Base-by-base conservation (phyloP, 2,888 invertebrate species). In the Calameuta pallipes region DNA sequence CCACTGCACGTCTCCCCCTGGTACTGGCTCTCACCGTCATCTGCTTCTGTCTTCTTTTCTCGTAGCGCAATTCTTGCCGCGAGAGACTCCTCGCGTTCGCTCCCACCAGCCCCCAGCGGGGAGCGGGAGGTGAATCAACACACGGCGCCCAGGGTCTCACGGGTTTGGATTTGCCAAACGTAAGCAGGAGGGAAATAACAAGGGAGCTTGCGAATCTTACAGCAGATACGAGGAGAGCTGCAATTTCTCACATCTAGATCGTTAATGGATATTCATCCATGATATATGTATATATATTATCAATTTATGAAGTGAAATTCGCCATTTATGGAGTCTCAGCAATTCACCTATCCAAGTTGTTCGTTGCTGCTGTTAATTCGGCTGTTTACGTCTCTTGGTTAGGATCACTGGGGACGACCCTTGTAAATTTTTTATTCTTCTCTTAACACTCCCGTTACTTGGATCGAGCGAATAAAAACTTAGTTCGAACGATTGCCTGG, bases 1-100 rank as follows among this genome's bases (percentile, higher is more conserved):
- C 83, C 80, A 83, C 81, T 75, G 79, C 69, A 73, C 75, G 69
- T 23, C 76, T 33, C 71, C 41, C 73, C 31, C 36, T 34, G 37
- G 30, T 35, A 35, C 34, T 56, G 75, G 69, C 73, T 56, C 35
- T 30, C 30, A 1, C 69, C 33, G 23, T 23, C 56, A 3, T 56
- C 31, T 30, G 71, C 71, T 31, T 71, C 71, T 31, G 71, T 71
- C 71, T 71, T 35, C 34, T 56, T 15, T 30, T 35, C 6, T 31
- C 71, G 2, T 31, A 34, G 78, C 73, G 76, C 80, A 77, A 79
- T 81, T 78, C 79, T 76, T 41, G 31, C 70, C 68, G 56, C 74
- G 11, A 37, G 36, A 79, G 79, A 78, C 75, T 79, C 69, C 73
- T 76, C 78, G 75, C 78, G 75, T 79, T 41, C 78, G 75, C 37